phyloP scores from a whole-genome alignment of 2,888 invertebrate species.

The Punctoribates punctum region DNA sequence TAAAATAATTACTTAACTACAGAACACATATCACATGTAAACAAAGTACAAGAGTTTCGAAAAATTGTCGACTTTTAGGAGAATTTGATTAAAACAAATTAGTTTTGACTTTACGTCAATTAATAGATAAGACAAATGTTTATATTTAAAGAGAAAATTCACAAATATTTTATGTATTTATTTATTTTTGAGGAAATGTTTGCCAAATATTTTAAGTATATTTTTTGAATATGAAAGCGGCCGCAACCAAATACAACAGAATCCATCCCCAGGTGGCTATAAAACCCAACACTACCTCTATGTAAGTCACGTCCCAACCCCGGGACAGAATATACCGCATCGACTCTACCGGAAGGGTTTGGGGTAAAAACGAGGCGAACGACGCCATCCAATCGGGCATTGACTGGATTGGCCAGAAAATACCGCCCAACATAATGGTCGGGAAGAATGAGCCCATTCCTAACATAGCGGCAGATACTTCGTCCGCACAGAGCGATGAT shows the following conservation, averaged over 20 bases:
- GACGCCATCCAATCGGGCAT: slow-evolving; percentile 78
- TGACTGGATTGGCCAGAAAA: slow-evolving; percentile 93
- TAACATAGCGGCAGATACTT: slow-evolving; percentile 47
- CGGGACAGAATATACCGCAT: slow-evolving; percentile 71
- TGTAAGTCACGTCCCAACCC: slow-evolving; percentile 66
- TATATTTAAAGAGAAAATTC: too few species aligned
- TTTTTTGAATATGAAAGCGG: slow-evolving; percentile 42
- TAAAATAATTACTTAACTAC: too few species aligned
- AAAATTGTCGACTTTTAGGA: too few species aligned
- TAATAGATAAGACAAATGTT: too few species aligned
- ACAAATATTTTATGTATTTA: too few species aligned
- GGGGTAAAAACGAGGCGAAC: slow-evolving; percentile 69
- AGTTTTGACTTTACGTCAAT: too few species aligned
- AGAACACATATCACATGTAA: too few species aligned
- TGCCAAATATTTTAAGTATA: slow-evolving; percentile 29
- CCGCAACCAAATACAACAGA: slow-evolving; percentile 51
- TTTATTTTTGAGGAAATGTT: too few species aligned
- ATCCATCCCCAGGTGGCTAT: slow-evolving; percentile 75
- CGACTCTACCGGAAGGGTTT: slow-evolving; percentile 72
- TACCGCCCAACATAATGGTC: slow-evolving; percentile 65
- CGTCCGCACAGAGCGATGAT: slow-evolving; percentile 46
- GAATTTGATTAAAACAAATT: too few species aligned
- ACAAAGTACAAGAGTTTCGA: too few species aligned
- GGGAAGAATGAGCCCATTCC: slow-evolving; percentile 93
- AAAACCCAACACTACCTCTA: slow-evolving; percentile 70